Evolutionary conservation across 2,113 vertebrate species (phyloP), one percentile per base, ranked within the genome.

Genomic region (Otocyon megalotis): DNA sequence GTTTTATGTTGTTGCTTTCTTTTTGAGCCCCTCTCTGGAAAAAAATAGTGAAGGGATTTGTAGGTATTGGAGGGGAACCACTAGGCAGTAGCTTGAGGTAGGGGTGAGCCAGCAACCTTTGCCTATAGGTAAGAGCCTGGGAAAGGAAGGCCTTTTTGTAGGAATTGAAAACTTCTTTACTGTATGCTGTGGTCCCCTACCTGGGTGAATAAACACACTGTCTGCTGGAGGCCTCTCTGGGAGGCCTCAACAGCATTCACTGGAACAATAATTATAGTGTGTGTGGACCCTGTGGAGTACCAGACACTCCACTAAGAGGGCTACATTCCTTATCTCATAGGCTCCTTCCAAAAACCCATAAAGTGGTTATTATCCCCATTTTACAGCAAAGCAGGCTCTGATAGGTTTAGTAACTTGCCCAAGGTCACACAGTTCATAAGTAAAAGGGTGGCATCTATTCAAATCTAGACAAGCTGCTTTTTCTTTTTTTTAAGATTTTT

Each of bases 41-140:
- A 81, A 81, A 96, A 82, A 30, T 11, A 62, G 26, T 48, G 56
- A 53, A 92, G 94, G 67, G 24, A 80, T 37, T 89, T 93, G 12
- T n/a, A 8, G 24, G 10, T 65, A 15, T 30, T 87, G 26, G 72
- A 32, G 26, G 14, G 26, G 62, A 58, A 17, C 3, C 5, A 7
- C 0, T 22, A 67, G 35, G 32, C 28, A 16, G 19, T 37, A 30
- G 19, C 15, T 37, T 22, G 20, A 14, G 14, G 5, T 26, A 16
- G 54, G 62, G 26, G 24, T 5, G 2, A 15, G 1, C 72, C 24
- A 8, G 12, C 8, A 58, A 19, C 5, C 3, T 90, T 43, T 72
- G 50, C 50, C 6, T 60, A 16, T 7, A 63, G 35, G 37, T 81
- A 24, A 56, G 22, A 72, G 32, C 32, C 22, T 74, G 37, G 20